Evolutionary conservation across 2,113 vertebrate species (phyloP).

Genomic region (Hymenochirus boettgeri): DNA sequence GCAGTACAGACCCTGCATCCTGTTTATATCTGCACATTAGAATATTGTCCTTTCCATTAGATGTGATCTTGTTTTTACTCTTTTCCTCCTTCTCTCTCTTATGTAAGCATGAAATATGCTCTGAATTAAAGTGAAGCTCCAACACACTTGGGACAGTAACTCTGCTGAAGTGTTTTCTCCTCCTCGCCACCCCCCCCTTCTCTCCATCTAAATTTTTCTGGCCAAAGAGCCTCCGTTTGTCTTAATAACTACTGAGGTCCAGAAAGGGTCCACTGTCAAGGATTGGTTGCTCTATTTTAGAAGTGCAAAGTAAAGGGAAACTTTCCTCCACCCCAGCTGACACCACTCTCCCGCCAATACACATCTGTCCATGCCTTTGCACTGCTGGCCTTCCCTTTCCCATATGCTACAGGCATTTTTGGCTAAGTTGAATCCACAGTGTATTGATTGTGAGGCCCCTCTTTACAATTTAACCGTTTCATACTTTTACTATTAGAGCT

Average conservation of each 20-base stretch:
- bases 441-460: slow-evolving; percentile 49
- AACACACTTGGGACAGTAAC: slow-evolving; percentile 52
- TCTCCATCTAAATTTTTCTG: slow-evolving; percentile 45
- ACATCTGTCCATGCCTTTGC: slow-evolving; percentile 57
- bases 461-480: slow-evolving; percentile 45
- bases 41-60: slow-evolving; percentile 48
- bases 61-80: slow-evolving; percentile 44
- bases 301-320: not conserved
- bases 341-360: slow-evolving; percentile 46
- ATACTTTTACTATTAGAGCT: not conserved
- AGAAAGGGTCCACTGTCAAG: slow-evolving; percentile 52
- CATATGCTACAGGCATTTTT: slow-evolving; percentile 57
- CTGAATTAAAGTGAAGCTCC: slow-evolving; percentile 58
- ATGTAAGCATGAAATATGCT: slow-evolving; percentile 55
- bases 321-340: slow-evolving; percentile 49
- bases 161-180: slow-evolving; percentile 50
- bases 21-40: slow-evolving; percentile 40
- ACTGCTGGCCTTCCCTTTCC: slow-evolving; percentile 49
- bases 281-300: slow-evolving; percentile 47
- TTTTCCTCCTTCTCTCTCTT: slow-evolving; percentile 28
- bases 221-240: slow-evolving; percentile 55
- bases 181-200: not conserved
- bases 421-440: slow-evolving; percentile 49
- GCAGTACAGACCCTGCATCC: slow-evolving; percentile 26
- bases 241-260: slow-evolving; percentile 54